Percentiles rank a stretch among this genome's conserved stretches.
These are phyloP conservation scores for Scaptomyza montana DNA, from an alignment of 1,140 invertebrate species.

Conservation along the genomic window DNA sequence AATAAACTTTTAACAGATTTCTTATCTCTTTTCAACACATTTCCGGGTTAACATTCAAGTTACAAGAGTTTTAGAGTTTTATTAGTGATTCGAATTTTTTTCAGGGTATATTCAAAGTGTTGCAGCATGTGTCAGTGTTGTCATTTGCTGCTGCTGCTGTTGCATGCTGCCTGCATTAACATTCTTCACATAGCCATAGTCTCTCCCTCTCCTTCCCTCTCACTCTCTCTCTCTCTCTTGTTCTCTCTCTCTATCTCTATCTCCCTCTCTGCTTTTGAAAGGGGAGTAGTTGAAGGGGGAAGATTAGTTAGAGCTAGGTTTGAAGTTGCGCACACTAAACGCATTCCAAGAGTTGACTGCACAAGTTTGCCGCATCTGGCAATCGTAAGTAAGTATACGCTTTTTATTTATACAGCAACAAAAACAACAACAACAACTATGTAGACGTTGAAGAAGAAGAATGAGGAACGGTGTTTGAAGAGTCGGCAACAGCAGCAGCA, in stretches of 20 bases:
- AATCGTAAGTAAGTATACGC: constrained; percentile 53
- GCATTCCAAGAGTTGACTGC: constrained; percentile 58
- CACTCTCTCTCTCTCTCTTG: no score
- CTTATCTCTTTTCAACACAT: no score
- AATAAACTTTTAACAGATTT: no score
- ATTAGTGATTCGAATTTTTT: no score
- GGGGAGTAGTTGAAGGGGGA: not conserved
- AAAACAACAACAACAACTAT: no score
- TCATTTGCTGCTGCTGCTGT: constrained; percentile 5
- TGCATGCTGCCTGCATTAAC: constrained; percentile 64
- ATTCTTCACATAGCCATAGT: constrained; percentile 50
- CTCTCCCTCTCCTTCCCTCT: no score
- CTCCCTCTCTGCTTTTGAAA: no score
- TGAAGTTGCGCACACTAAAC: constrained; percentile 57
- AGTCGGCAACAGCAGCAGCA: no score
- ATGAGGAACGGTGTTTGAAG: no score
- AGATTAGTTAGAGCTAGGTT: constrained; percentile 1
- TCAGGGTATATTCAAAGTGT: not conserved
- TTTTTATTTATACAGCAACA: constrained; percentile 72
- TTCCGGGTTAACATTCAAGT: no score
- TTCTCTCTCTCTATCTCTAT: no score
- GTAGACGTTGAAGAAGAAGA: constrained; percentile 1
- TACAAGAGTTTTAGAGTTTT: no score
- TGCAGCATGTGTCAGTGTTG: not conserved
- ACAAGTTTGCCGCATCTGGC: constrained; percentile 28